A percentile compares a stretch with the other conserved stretches of the same genome.
phyloP scores from a whole-genome alignment of 2,113 vertebrate genomes.

The Nyctereutes procyonoides region DNA sequence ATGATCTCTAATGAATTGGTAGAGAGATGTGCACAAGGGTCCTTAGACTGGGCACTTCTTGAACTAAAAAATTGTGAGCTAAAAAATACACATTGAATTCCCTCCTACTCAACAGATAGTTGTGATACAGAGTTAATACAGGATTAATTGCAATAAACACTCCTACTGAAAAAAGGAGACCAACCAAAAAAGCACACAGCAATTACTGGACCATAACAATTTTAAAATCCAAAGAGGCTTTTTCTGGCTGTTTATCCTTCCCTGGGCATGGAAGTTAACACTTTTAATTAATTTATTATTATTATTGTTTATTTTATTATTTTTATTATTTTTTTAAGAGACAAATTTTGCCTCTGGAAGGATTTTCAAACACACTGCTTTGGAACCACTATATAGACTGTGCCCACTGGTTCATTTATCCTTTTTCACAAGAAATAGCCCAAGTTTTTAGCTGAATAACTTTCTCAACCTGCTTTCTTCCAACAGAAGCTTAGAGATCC shows the following conservation, averaged over 20 bases:
- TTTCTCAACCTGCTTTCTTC: background rate
- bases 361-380: background rate
- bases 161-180: background rate
- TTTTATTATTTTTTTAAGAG: background rate
- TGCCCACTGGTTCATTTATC: background rate
- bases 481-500: background rate
- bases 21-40: no score
- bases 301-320: background rate
- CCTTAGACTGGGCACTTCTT: background rate
- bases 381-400: background rate
- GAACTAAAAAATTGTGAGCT: background rate
- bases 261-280: background rate
- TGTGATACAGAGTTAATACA: background rate
- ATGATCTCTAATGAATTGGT: background rate
- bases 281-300: background rate
- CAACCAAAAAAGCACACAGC: fast-evolving
- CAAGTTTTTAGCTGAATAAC: background rate
- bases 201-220: background rate
- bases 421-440: background rate
- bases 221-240: background rate
- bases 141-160: background rate
- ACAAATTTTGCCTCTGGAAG: background rate
- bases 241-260: background rate
- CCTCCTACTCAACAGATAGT: no score
- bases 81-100: background rate